Base-by-base conservation (phyloP, 1,140 invertebrate species). In the Hyles vespertilio region DNA sequence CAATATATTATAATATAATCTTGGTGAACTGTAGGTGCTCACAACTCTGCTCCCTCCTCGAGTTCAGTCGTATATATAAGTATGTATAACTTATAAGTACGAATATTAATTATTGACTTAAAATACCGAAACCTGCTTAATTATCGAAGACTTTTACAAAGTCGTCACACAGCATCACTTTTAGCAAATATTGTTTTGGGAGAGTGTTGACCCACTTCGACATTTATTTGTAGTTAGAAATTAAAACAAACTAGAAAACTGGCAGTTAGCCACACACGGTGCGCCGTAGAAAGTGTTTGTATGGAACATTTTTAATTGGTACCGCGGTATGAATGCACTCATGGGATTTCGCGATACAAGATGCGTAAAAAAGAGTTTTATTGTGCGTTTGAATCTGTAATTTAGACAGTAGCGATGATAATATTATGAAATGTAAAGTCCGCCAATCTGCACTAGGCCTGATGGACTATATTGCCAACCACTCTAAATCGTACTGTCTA, bases 141-240 rank as follows among this genome's bases (percentile, higher is more conserved):
- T 43, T 54, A 53, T 40, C 22, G 6, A 54, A 40, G 8, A 47
- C 46, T 45, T 43, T 58, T 22, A n/a, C 52, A 9, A 32, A 32
- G 33, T 32, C 12, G 32, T 32, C 50, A 56, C 40, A 49, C 44
- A 8, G 51, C 11, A 57, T 55, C 62, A 65, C 62, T 56, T 43
- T 56, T 12, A 63, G 58, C 58, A 67, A 74, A 74, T 69, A 71
- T 74, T 74, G 60, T 61, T 64, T 61, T 56, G 55, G 58, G 70
- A 72, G 69, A 74, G 64, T 69, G 60, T 67, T 51, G 63, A 55
- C 69, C 61, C 51, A 69, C 68, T 67, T 67, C 60, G 67, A 59
- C 70, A 69, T 68, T 74, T 74, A 72, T 74, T 72, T 79, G 74
- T 72, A 70, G 65, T 76, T 79, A 81, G 78, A 79, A 81, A 81